Base-by-base conservation (phyloP, 1,140 invertebrate genomes). In the Propsilocerus akamusi region DNA sequence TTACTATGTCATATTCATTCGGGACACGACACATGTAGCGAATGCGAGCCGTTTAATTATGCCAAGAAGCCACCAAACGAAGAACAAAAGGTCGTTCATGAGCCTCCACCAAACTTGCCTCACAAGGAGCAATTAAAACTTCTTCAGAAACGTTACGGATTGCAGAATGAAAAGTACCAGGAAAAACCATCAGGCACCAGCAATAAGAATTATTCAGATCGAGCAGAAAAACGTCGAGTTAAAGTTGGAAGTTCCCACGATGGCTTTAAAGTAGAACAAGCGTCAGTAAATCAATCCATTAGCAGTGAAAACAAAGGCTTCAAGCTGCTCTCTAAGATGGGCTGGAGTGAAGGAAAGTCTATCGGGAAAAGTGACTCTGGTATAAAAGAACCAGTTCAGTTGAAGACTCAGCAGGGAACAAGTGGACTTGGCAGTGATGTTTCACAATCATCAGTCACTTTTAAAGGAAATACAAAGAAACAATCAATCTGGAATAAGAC, bases 261-360 rank as follows among this genome's bases (percentile, higher is more conserved):
- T 51, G 72, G 81, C 52, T 83, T 81, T 55, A 92, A 92, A 62
- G 91, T 85, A 0, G 72, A 84, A 62, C 72, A 75, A 49, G 81
- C 83, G 51, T 88, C 85, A 46, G 57, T 90, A 5, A 71, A 89
- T 51, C 75, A 75, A 87, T 77, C 75, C 22, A 41, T 41, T 4
- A 17, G n/a, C 5, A 68, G 78, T 23, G 74, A 80, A 28, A 94
- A 92, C 59, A 88, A 86, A 68, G 90, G 92, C 0, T 94, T 90
- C 63, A 83, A 90, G 69, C 64, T 95, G 62, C 62, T 95, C 26
- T 69, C 81, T 48, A 93, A 92, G 68, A 86, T 95, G 81, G 91
- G 91, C 12, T 95, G 91, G 91, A 78, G 76, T n/a, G 80, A 86
- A 65, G 91, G 90, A 48, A 72, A 87, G 55, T 73, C 80, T 0